phyloP scores from a whole-genome alignment of 1,140 invertebrate species.

The Macrocentrus cingulum region DNA sequence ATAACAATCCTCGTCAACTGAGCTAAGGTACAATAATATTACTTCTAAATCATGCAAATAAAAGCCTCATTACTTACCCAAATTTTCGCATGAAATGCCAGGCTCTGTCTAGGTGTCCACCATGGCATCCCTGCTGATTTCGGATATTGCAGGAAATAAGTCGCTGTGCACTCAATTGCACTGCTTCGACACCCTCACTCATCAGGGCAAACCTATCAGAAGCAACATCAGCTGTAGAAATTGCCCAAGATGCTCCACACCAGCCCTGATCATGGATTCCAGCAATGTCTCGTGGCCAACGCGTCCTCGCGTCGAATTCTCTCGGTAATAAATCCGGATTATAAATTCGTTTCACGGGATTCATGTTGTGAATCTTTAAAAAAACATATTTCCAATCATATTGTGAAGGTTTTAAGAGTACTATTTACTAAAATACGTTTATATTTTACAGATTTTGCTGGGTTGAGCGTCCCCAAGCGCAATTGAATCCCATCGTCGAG shows the following conservation, averaged over 20 bases:
- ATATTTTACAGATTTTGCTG: conserved; percentile 57
- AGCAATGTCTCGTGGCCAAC: conserved; percentile 75
- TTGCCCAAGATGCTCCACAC: conserved; percentile 91
- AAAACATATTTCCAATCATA: conserved; percentile 47
- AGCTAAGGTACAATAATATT: conserved; percentile 53
- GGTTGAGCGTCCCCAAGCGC: conserved; percentile 69
- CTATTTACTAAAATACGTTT: not conserved
- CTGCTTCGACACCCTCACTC: conserved; percentile 73
- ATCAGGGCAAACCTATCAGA: conserved; percentile 80
- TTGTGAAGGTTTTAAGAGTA: not conserved
- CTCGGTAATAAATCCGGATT: conserved; percentile 62
- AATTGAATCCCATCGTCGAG: conserved; percentile 77
- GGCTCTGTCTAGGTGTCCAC: conserved; percentile 85
- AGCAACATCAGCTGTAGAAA: conserved; percentile 80
- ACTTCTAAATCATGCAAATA: not conserved
- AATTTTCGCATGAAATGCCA: conserved; percentile 84
- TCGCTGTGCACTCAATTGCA: conserved; percentile 78
- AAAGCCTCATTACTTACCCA: conserved; percentile 64
- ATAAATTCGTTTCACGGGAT: conserved; percentile 66
- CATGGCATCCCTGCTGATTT: conserved; percentile 78
- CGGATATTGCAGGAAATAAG: conserved; percentile 81
- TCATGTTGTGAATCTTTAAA: conserved; percentile 68
- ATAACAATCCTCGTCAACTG: conserved; percentile 81
- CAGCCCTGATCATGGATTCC: conserved; percentile 84
- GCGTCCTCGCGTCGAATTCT: conserved; percentile 73